phyloP scores from a whole-genome alignment of 2,888 invertebrate species.

The Xylota segnis region DNA sequence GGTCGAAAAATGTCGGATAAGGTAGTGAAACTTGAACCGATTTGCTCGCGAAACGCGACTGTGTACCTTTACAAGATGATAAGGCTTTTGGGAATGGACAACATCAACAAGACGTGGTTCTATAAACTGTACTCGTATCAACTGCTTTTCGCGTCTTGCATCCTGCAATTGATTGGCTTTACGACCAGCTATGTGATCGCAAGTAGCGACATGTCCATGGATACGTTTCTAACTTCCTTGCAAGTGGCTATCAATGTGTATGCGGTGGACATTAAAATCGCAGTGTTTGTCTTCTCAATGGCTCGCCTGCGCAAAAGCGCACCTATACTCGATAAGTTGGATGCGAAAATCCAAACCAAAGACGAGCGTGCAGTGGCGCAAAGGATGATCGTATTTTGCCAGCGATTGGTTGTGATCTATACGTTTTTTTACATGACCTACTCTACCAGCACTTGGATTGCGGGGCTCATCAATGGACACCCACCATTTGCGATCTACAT shows the following conservation, averaged over 20 bases:
- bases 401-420: conserved; percentile 33
- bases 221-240: conserved; percentile 42
- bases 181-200: conserved; percentile 42
- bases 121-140: conserved; percentile 42
- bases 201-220: conserved; percentile 28
- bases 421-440: conserved; percentile 29
- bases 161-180: conserved; percentile 46
- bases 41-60: conserved; percentile 38
- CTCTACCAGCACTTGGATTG: conserved; percentile 26
- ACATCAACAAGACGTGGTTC: conserved; percentile 48
- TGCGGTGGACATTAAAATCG: conserved; percentile 11
- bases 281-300: conserved; percentile 33
- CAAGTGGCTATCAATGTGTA: conserved; percentile 61
- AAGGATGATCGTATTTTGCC: conserved; percentile 44
- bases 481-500: conserved; percentile 61
- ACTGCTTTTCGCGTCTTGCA: conserved; percentile 27
- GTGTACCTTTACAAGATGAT: conserved; percentile 41
- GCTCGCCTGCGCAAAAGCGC: conserved; percentile 33
- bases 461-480: conserved; percentile 40
- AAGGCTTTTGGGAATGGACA: conserved; percentile 58
- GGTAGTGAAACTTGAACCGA: background rate
- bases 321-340: conserved; percentile 36
- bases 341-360: conserved; percentile 28
- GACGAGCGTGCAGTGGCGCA: conserved; percentile 38
- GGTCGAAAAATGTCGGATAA: conserved; percentile 18